A percentile compares a stretch with the other conserved stretches of the same genome.
Evolutionary conservation across 2,797 vertebrate species (phyloP).

Genomic region (Ceryle rudis): DNA sequence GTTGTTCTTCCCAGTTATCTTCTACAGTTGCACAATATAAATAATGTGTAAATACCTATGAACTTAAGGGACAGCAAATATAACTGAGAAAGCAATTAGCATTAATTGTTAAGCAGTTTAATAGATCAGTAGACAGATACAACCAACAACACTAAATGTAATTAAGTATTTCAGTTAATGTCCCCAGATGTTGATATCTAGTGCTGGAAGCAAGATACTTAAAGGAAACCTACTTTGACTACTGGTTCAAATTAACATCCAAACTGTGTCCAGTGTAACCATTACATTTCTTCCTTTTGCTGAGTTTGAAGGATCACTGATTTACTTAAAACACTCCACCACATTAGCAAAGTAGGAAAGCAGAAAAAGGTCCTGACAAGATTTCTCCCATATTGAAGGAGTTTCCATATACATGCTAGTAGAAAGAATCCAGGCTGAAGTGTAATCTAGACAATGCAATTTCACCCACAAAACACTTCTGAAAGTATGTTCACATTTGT

Average conservation of each 20-base stretch:
- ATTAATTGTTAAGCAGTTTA: background rate
- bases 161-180: background rate
- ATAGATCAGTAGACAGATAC: background rate
- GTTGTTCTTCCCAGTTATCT: background rate
- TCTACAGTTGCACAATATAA: background rate
- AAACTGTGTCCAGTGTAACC: rapidly evolving
- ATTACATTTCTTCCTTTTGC: background rate
- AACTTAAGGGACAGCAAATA: background rate
- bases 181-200: background rate
- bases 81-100: background rate
- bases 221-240: background rate
- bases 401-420: background rate
- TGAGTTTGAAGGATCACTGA: background rate
- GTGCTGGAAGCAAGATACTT: background rate
- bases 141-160: background rate
- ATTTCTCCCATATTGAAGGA: background rate
- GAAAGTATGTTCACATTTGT: background rate
- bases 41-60: background rate
- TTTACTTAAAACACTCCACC: background rate
- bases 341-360: background rate
- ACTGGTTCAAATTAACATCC: background rate
- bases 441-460: background rate
- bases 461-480: background rate
- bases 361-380: background rate
- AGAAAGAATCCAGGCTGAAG: background rate